Conservation (phyloP, 2,888 invertebrate genomes). For the Meiosimyza decipiens region DNA sequence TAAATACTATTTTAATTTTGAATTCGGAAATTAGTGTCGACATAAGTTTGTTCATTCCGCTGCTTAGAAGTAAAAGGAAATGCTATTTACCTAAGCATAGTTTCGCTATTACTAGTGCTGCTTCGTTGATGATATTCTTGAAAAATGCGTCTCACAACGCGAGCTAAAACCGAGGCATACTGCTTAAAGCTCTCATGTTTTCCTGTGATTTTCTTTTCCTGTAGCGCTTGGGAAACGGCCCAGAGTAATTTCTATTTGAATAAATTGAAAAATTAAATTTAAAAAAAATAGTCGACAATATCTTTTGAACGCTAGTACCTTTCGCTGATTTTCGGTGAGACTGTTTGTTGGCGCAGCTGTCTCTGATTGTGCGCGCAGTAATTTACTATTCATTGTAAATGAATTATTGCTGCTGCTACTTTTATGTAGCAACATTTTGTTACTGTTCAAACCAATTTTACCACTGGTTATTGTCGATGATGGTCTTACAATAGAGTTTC, state of each 20-base stretch:
- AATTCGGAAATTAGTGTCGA: too few relatives aligned
- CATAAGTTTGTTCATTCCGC: too few relatives aligned
- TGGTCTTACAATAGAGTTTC: background rate
- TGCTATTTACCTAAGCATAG: constrained; percentile 73
- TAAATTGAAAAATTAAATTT: constrained; percentile 1
- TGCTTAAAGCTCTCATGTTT: constrained; percentile 77
- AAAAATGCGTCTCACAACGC: constrained; percentile 75
- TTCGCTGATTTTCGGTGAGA: constrained; percentile 64
- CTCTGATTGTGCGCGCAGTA: constrained; percentile 56
- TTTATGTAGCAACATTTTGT: constrained; percentile 31
- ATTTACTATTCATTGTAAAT: constrained; percentile 44
- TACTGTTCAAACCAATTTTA: constrained; percentile 44
- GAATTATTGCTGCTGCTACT: constrained; percentile 34
- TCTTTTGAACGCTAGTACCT: constrained; percentile 46
- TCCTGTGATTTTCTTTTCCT: constrained; percentile 76
- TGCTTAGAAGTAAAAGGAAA: background rate
- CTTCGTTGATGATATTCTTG: constrained; percentile 70
- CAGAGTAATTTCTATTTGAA: constrained; percentile 76
- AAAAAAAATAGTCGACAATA: too few relatives aligned
- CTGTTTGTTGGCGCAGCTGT: constrained; percentile 49
- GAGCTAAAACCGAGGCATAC: constrained; percentile 76
- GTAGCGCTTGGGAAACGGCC: constrained; percentile 83
- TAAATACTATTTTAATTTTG: too few relatives aligned
- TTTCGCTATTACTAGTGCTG: constrained; percentile 82
- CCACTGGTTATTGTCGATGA: background rate